These are phyloP conservation scores for Ophion ellenae DNA, from an alignment of 2,888 invertebrate genomes.

Conservation along the genomic window DNA sequence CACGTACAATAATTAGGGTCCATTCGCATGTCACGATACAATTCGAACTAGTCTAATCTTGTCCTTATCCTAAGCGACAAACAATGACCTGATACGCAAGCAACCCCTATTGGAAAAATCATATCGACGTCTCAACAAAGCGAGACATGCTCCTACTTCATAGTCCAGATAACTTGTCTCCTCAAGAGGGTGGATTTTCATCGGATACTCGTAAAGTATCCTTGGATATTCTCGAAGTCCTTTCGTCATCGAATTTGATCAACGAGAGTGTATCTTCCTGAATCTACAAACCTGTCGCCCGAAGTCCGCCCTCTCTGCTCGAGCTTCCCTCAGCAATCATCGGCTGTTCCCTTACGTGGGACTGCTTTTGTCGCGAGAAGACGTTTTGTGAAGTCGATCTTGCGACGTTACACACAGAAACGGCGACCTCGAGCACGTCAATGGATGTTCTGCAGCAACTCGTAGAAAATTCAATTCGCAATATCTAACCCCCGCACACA, in stretches of 20 bases:
- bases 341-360: conserved; percentile 6
- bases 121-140: background rate
- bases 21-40: background rate
- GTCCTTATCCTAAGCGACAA: background rate
- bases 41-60: background rate
- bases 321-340: background rate
- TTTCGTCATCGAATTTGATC: conserved; percentile 55
- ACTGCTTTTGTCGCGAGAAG: background rate
- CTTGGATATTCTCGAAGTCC: background rate
- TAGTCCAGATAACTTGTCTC: background rate
- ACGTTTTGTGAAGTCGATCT: conserved; percentile 36
- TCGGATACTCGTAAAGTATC: background rate
- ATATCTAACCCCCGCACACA: background rate
- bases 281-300: conserved; percentile 1
- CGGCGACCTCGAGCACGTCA: background rate
- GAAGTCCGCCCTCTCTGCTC: conserved; percentile 8
- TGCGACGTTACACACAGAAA: background rate
- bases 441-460: background rate
- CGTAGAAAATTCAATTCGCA: background rate
- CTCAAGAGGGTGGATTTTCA: background rate
- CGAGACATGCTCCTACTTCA: background rate
- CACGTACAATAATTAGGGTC: background rate
- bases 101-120: background rate
- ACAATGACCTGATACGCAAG: background rate
- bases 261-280: conserved; percentile 50